Percentiles rank a stretch among this genome's conserved stretches.
phyloP scores from a whole-genome alignment of 2,113 vertebrate genomes.

The Pholis gunnellus region DNA sequence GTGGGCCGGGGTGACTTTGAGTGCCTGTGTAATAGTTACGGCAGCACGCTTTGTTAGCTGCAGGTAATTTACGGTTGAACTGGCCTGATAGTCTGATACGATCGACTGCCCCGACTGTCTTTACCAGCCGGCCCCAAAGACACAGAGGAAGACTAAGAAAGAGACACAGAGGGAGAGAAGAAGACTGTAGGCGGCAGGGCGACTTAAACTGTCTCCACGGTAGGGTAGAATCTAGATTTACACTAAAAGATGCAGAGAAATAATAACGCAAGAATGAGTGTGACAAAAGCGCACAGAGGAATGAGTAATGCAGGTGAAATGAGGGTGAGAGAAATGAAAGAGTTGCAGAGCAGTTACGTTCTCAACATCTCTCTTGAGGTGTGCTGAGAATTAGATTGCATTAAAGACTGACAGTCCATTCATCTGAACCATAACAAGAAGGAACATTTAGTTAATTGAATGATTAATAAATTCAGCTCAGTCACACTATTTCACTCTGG shows the following conservation, averaged over 20 bases:
- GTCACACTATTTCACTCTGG: constrained; percentile 95
- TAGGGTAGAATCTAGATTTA: constrained; percentile 16
- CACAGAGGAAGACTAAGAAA: constrained; percentile 56
- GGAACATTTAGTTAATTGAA: constrained; percentile 99
- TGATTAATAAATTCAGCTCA: constrained; percentile 99
- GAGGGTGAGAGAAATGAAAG: constrained; percentile 60
- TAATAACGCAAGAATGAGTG: constrained; percentile 46
- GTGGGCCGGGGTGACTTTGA: constrained; percentile 80
- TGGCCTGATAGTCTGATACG: constrained; percentile 79
- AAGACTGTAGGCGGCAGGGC: constrained; percentile 17
- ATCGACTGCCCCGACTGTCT: constrained; percentile 74
- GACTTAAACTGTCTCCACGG: constrained; percentile 36
- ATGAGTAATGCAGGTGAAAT: constrained; percentile 67
- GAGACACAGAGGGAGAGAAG: constrained; percentile 26
- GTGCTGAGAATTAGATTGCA: constrained; percentile 93
- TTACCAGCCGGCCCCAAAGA: constrained; percentile 74
- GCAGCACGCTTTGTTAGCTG: constrained; percentile 81
- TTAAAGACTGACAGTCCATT: constrained; percentile 98
- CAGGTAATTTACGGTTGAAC: constrained; percentile 82
- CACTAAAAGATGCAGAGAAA: constrained; percentile 36
- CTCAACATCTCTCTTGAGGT: constrained; percentile 89
- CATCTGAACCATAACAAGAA: constrained; percentile 95
- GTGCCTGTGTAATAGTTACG: constrained; percentile 80
- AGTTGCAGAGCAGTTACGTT: constrained; percentile 79
- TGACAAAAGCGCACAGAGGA: constrained; percentile 49